A percentile compares a stretch with the other conserved stretches of the same genome.
Conservation (phyloP, 2,888 invertebrate genomes). For the Diploptera punctata region DNA sequence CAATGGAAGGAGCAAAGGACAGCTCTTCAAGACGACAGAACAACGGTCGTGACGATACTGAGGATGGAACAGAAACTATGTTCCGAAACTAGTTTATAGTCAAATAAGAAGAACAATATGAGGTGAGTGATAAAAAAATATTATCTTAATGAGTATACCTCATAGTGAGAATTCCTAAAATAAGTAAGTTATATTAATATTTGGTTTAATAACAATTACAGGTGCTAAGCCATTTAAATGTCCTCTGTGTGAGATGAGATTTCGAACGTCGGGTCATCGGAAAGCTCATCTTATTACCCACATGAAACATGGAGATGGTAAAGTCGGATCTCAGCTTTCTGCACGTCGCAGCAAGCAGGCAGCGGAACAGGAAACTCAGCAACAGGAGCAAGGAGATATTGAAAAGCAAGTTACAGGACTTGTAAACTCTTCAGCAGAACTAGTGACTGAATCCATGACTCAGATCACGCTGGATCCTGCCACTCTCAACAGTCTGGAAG, state of each 20-base stretch:
- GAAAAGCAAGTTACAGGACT: conserved; percentile 11
- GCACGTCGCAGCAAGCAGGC: conserved; percentile 5
- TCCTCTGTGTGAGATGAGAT: conserved; percentile 64
- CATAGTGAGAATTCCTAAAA: too few relatives aligned
- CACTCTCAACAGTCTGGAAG: conserved; percentile 16
- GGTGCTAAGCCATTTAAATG: conserved; percentile 67
- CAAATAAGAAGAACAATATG: too few relatives aligned
- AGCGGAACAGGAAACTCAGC: background rate
- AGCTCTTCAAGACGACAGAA: too few relatives aligned
- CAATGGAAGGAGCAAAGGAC: too few relatives aligned
- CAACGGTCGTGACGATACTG: too few relatives aligned
- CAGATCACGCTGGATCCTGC: conserved; percentile 23
- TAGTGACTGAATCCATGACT: background rate
- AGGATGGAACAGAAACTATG: too few relatives aligned
- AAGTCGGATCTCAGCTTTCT: background rate
- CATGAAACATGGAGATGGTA: conserved; percentile 11
- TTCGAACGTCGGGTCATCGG: conserved; percentile 70
- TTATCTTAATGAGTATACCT: too few relatives aligned
- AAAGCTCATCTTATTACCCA: conserved; percentile 60
- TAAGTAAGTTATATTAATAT: too few relatives aligned
- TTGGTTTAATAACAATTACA: too few relatives aligned
- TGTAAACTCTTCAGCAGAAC: background rate
- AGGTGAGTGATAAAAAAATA: too few relatives aligned
- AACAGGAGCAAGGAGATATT: background rate
- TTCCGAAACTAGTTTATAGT: too few relatives aligned